Conservation (phyloP, 2,797 vertebrate genomes). For the Melanotaenia trifasciata region DNA sequence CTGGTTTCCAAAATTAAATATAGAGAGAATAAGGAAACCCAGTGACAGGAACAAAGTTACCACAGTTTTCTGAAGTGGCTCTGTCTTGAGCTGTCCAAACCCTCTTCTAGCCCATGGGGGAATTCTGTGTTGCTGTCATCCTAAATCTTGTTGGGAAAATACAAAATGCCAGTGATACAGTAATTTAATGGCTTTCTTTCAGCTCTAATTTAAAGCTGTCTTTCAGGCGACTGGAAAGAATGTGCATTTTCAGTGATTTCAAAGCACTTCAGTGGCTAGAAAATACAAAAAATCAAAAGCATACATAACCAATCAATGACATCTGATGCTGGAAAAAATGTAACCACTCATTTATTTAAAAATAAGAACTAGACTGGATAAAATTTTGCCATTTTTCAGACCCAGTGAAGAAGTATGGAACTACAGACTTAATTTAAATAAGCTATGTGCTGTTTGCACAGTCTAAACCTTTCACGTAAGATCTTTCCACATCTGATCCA, state of each 20-base stretch:
- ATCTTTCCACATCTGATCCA: background rate
- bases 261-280: slow-evolving; percentile 10
- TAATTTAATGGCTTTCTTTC: slow-evolving; percentile 56
- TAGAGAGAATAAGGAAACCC: slow-evolving; percentile 36
- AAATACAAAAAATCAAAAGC: slow-evolving; percentile 11
- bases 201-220: slow-evolving; percentile 30
- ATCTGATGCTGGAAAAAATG: slow-evolving; percentile 28
- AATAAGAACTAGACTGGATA: slow-evolving; percentile 4
- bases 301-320: slow-evolving; percentile 13
- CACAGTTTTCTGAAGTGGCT: slow-evolving; percentile 37
- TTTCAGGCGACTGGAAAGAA: slow-evolving; percentile 53
- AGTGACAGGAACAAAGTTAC: slow-evolving; percentile 48
- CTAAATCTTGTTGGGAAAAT: slow-evolving; percentile 39
- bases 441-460: background rate
- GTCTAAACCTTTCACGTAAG: background rate
- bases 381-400: slow-evolving; percentile 15
- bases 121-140: slow-evolving; percentile 36
- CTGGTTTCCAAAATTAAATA: slow-evolving; percentile 73
- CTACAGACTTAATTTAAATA: slow-evolving; percentile 7
- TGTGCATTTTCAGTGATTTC: slow-evolving; percentile 35
- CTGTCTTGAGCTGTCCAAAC: slow-evolving; percentile 32
- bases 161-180: slow-evolving; percentile 51
- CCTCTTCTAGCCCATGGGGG: slow-evolving; percentile 28
- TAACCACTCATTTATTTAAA: slow-evolving; percentile 26
- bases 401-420: background rate